These are phyloP conservation scores for Ptilonorhynchus violaceus DNA, from an alignment of 2,113 vertebrate species.

Conservation along the genomic window DNA sequence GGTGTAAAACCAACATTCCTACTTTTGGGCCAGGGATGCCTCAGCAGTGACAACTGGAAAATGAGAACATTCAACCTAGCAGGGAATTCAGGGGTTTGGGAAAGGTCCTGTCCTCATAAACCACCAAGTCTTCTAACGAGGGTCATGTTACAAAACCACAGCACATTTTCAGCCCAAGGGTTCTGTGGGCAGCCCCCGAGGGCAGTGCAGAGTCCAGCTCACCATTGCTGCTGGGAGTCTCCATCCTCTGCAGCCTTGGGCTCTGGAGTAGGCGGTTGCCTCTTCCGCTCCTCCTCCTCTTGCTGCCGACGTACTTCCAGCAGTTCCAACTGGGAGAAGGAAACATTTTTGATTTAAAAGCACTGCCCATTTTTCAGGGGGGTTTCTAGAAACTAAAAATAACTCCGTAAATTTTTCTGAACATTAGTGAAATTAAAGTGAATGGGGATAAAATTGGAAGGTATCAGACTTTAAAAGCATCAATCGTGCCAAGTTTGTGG, in stretches of 20 bases:
- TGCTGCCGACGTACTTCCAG: constrained; percentile 93
- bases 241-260: constrained; percentile 75
- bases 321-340: constrained; percentile 82
- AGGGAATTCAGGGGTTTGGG: not conserved
- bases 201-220: not conserved
- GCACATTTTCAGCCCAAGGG: not conserved
- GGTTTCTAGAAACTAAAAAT: not conserved
- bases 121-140: not conserved
- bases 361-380: not conserved
- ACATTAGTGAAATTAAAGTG: not conserved
- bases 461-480: not conserved
- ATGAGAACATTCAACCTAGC: not conserved
- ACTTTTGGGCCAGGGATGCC: not conserved
- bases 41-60: not conserved
- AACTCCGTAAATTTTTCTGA: not conserved
- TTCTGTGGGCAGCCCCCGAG: not conserved
- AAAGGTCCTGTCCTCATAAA: not conserved
- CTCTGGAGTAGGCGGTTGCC: constrained; percentile 83
- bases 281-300: constrained; percentile 91
- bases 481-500: not conserved
- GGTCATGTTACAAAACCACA: not conserved
- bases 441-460: not conserved
- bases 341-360: not conserved
- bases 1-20: not conserved
- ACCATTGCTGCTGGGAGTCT: constrained; percentile 85